Conservation (phyloP, 2,888 invertebrate species). For the Boloria selene region DNA sequence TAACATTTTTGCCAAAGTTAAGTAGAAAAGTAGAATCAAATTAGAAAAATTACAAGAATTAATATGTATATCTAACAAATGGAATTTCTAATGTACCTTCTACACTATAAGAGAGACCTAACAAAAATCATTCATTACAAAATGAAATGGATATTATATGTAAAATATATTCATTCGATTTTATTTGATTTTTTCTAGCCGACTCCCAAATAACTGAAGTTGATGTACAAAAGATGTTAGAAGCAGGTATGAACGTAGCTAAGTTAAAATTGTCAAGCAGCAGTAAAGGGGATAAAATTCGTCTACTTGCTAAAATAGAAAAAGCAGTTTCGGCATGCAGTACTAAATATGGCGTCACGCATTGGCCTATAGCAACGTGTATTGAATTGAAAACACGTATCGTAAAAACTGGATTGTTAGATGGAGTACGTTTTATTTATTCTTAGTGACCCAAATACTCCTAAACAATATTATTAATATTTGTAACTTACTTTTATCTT, state of each 20-base stretch:
- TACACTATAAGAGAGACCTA: no score
- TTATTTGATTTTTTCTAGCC: constrained; percentile 42
- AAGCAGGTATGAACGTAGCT: constrained; percentile 73
- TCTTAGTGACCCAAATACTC: not conserved
- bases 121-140: no score
- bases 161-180: not conserved
- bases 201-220: constrained; percentile 51
- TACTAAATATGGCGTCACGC: constrained; percentile 49
- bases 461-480: no score
- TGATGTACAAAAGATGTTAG: constrained; percentile 73
- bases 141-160: not conserved
- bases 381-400: constrained; percentile 56
- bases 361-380: constrained; percentile 56
- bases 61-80: no score
- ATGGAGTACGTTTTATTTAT: constrained; percentile 33
- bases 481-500: no score
- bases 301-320: constrained; percentile 44
- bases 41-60: no score
- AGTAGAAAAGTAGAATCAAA: no score
- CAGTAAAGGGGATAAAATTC: constrained; percentile 48
- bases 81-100: no score
- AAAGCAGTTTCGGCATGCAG: constrained; percentile 45
- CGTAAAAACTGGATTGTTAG: constrained; percentile 52
- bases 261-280: constrained; percentile 52
- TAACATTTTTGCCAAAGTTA: no score